phyloP scores from a whole-genome alignment of 2,888 invertebrate species.

The Melipona bicolor region DNA sequence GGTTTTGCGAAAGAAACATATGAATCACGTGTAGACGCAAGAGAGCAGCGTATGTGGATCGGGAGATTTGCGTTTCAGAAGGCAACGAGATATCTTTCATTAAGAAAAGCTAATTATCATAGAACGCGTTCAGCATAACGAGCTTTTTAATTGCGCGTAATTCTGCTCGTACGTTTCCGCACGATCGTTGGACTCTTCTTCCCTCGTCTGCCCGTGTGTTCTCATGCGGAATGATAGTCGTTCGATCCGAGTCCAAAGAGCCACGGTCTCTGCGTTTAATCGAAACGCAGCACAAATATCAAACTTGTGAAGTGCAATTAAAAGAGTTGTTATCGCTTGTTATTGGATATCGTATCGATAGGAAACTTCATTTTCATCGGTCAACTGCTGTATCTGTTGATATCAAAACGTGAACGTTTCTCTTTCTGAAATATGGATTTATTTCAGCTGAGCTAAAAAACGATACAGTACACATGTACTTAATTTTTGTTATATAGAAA shows the following conservation, averaged over 20 bases:
- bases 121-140: constrained; percentile 3
- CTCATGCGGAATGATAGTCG: background rate
- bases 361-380: constrained; percentile 11
- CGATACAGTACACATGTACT: too few species aligned
- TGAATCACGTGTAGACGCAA: too few species aligned
- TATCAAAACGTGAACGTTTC: background rate
- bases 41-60: background rate
- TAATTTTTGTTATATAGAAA: too few species aligned
- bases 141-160: constrained; percentile 13
- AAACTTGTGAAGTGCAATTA: constrained; percentile 15
- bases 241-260: background rate
- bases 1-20: background rate
- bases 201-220: background rate
- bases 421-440: background rate
- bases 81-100: background rate
- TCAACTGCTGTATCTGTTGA: background rate
- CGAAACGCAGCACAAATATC: background rate
- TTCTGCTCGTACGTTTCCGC: background rate
- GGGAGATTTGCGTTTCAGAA: background rate
- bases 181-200: background rate
- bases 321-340: background rate
- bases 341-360: background rate
- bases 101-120: constrained; percentile 6
- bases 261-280: background rate
- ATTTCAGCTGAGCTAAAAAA: too few species aligned